A percentile compares a stretch with the other conserved stretches of the same genome.
These are phyloP conservation scores for Carettochelys insculpta DNA, from an alignment of 2,113 vertebrate genomes.

Conservation along the genomic window DNA sequence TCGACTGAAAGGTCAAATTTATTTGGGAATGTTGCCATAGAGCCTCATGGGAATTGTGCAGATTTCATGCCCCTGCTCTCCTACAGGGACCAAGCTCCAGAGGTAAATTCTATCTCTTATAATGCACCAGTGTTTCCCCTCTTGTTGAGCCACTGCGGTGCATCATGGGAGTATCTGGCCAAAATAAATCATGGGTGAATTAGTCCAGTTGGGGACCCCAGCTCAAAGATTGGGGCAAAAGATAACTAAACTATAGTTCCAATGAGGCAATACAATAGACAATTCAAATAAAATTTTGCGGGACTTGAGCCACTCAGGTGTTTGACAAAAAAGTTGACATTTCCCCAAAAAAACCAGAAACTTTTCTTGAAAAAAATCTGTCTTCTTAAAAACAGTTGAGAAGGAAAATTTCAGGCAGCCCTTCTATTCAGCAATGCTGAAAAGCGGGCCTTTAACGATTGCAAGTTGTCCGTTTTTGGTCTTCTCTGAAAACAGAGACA, in stretches of 20 bases:
- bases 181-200: accelerated
- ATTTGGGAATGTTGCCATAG: neutral
- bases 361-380: neutral
- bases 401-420: neutral
- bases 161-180: neutral
- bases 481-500: accelerated
- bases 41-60: neutral
- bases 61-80: neutral
- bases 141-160: neutral
- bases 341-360: neutral
- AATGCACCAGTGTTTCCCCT: neutral
- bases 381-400: neutral
- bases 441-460: accelerated
- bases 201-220: neutral
- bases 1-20: neutral
- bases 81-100: neutral
- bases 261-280: too few relatives aligned
- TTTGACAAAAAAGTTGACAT: neutral
- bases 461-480: accelerated
- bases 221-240: neutral
- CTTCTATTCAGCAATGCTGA: neutral
- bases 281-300: neutral
- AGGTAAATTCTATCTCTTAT: neutral
- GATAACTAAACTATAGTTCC: neutral
- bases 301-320: neutral